Evolutionary conservation across 2,113 vertebrate genomes (phyloP), one percentile per base, ranked within the genome.

Genomic region (Suricata suricatta): DNA sequence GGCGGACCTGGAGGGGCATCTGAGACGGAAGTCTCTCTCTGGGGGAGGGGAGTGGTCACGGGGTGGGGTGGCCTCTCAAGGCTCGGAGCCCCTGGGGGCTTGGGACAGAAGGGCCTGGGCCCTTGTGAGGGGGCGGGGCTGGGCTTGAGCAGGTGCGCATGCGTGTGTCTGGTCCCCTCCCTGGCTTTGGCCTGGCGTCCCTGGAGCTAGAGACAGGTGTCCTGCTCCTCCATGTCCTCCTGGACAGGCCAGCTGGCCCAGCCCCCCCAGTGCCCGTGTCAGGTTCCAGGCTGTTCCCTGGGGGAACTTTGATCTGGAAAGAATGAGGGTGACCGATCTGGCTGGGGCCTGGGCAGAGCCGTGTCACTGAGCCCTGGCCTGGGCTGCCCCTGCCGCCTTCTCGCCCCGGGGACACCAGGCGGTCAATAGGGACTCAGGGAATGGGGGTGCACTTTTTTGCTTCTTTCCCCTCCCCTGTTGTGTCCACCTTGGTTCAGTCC

Each of bases 251-350:
- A 97, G 68, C 95, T 95, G 94, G 93, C 97, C 31, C 71, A 29
- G 21, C 23, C 17, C 63, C 63, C 47, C 17, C 35, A 69, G 57
- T 92, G 93, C 98, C 96, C 79, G 97, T 96, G 80, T 98, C 47
- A 57, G 88, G 98, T 99, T 98, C 98, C 95, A 50, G 92, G 96
- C 97, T 79, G 54, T 82, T 98, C 98, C 98, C 98, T 97, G 96
- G 93, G 97, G 98, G 96, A 98, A 98, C 98, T 98, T 97, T 99
- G 98, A 98, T 98, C 99, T 99, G 98, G 98, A 99, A 99, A 99
- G 98, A 99, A 99, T 99, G 98, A 98, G 91, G 99, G 97, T 96
- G 91, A 96, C 97, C 95, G 19, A 98, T 96, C 97, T 97, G 97
- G 97, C 94, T 77, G 69, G 31, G 79, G 92, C 93, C 97, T 94